These are phyloP conservation scores for Leucophora obtusa DNA, from an alignment of 2,888 invertebrate genomes.

Conservation along the genomic window DNA sequence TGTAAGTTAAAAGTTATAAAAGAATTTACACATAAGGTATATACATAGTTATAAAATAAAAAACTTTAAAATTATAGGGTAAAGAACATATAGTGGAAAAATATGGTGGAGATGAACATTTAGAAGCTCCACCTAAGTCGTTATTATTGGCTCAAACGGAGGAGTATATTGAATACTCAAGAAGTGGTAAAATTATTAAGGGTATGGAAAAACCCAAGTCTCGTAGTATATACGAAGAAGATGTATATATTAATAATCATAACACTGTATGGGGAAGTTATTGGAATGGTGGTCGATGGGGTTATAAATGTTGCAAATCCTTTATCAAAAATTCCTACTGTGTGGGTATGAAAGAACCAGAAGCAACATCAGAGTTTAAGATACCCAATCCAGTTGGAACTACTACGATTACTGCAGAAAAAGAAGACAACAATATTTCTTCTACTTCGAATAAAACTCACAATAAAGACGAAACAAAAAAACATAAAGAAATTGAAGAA, in stretches of 20 bases:
- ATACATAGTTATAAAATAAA: not conserved
- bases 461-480: not conserved
- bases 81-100: slow-evolving; percentile 91
- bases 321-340: slow-evolving; percentile 81
- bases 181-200: slow-evolving; percentile 91
- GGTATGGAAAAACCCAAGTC: slow-evolving; percentile 94
- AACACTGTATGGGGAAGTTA: slow-evolving; percentile 97
- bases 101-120: slow-evolving; percentile 97
- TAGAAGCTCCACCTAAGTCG: slow-evolving; percentile 92
- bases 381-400: slow-evolving; percentile 47
- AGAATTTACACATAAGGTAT: not conserved
- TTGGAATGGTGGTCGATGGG: slow-evolving; percentile 96
- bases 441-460: slow-evolving; percentile 45
- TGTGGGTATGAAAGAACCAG: slow-evolving; percentile 71
- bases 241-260: slow-evolving; percentile 94
- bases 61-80: slow-evolving; percentile 83
- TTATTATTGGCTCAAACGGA: slow-evolving; percentile 94
- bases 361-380: slow-evolving; percentile 62
- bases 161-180: slow-evolving; percentile 95
- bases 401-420: slow-evolving; percentile 16
- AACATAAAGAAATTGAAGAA: not conserved
- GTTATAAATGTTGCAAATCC: slow-evolving; percentile 96
- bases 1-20: slow-evolving; percentile 65
- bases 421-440: slow-evolving; percentile 31
- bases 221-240: slow-evolving; percentile 95